phyloP scores from a whole-genome alignment of 2,888 invertebrate species.

The Dynastes maya region DNA sequence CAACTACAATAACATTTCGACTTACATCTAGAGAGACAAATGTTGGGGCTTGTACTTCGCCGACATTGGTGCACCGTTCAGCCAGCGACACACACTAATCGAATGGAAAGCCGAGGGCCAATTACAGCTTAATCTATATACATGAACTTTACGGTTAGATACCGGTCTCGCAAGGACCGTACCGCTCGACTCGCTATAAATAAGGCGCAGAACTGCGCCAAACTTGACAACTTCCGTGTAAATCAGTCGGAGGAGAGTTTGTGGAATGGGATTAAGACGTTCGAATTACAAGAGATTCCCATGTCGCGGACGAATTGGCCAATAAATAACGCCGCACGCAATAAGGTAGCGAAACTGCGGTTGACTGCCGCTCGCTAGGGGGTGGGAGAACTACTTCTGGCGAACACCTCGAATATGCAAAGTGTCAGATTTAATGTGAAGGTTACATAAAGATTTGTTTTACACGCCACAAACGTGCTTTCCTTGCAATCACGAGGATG shows the following conservation, averaged over 20 bases:
- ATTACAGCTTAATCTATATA: slow-evolving; percentile 40
- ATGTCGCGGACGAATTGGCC: slow-evolving; percentile 40
- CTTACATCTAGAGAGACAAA: slow-evolving; percentile 19
- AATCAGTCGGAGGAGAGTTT: slow-evolving; percentile 33
- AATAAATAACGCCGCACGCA: slow-evolving; percentile 34
- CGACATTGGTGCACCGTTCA: slow-evolving; percentile 14
- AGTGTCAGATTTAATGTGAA: background rate
- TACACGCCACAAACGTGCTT: too few species aligned
- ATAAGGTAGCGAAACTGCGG: slow-evolving; percentile 10
- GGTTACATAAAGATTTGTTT: background rate
- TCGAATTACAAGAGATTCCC: slow-evolving; percentile 32
- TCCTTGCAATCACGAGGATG: too few species aligned
- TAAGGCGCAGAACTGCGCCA: slow-evolving; percentile 25
- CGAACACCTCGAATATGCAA: background rate
- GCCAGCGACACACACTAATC: slow-evolving; percentile 22
- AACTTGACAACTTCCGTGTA: slow-evolving; percentile 39
- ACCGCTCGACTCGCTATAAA: slow-evolving; percentile 17
- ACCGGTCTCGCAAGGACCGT: slow-evolving; percentile 17
- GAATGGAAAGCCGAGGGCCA: slow-evolving; percentile 29
- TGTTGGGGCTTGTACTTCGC: slow-evolving; percentile 15
- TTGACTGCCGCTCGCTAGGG: background rate
- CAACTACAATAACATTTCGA: background rate
- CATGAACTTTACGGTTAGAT: slow-evolving; percentile 27
- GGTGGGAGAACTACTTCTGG: background rate
- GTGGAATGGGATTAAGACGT: slow-evolving; percentile 39